These are phyloP conservation scores for Lepidostoma basale DNA, from an alignment of 1,140 invertebrate genomes.

Conservation along the genomic window DNA sequence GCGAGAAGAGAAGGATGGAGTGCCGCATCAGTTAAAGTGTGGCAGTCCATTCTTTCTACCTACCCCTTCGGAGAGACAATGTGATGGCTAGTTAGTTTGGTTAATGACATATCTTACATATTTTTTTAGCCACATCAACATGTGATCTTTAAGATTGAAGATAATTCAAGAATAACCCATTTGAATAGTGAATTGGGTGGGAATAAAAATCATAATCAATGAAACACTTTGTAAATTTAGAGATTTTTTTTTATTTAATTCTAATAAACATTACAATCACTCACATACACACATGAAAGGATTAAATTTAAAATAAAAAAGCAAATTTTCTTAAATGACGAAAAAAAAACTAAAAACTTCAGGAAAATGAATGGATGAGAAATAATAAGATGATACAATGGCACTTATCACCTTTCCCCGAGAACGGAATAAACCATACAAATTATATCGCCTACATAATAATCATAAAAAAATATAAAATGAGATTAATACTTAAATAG, in stretches of 20 bases:
- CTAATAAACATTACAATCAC: slow-evolving; percentile 45
- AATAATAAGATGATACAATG: slow-evolving; percentile 29
- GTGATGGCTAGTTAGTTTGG: too few species aligned
- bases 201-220: background rate
- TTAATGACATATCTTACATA: too few species aligned
- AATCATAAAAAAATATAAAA: slow-evolving; percentile 13
- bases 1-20: too few species aligned
- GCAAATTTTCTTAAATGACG: slow-evolving; percentile 13
- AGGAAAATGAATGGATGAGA: slow-evolving; percentile 15
- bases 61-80: too few species aligned
- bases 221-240: slow-evolving; percentile 1
- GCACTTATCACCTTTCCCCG: slow-evolving; percentile 34
- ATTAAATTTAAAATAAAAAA: slow-evolving; percentile 41
- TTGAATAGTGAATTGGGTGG: too few species aligned
- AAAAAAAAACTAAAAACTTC: slow-evolving; percentile 20
- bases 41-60: too few species aligned
- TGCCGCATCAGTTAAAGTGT: too few species aligned
- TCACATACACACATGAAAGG: slow-evolving; percentile 47
- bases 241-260: slow-evolving; percentile 44
- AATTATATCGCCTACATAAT: slow-evolving; percentile 26
- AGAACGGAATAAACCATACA: slow-evolving; percentile 12
- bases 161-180: too few species aligned
- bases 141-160: too few species aligned
- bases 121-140: too few species aligned
- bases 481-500: slow-evolving; percentile 16